phyloP scores from a whole-genome alignment of 2,113 vertebrate genomes.

The Phasianus colchicus region DNA sequence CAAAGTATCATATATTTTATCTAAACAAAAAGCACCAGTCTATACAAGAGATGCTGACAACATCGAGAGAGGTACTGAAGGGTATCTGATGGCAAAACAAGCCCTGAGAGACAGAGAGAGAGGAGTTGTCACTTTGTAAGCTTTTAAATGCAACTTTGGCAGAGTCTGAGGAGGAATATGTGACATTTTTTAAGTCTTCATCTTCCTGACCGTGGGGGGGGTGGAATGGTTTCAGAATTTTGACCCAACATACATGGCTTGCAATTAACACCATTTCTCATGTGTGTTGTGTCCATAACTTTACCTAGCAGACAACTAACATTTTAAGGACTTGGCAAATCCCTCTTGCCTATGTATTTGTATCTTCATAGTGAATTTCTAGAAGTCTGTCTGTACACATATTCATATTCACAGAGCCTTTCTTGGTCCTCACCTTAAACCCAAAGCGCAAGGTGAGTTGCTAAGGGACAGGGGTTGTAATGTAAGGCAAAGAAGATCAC shows the following conservation, averaged over 20 bases:
- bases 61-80: neutral
- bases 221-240: neutral
- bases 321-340: neutral
- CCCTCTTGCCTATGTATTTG: neutral
- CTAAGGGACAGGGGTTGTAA: neutral
- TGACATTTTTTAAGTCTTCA: neutral
- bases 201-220: accelerated
- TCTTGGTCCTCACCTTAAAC: neutral
- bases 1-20: neutral
- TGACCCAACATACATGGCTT: neutral
- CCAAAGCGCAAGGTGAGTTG: neutral
- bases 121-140: neutral
- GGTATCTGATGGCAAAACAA: neutral
- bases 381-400: neutral
- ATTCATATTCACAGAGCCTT: neutral
- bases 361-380: neutral
- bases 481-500: neutral
- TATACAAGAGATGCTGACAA: neutral
- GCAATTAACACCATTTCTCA: neutral
- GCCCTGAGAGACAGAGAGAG: neutral
- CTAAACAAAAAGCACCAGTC: neutral
- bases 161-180: neutral
- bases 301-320: neutral
- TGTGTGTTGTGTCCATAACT: neutral
- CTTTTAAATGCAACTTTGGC: neutral